phyloP scores from a whole-genome alignment of 2,113 vertebrate species.

The Triplophysa siluroides region DNA sequence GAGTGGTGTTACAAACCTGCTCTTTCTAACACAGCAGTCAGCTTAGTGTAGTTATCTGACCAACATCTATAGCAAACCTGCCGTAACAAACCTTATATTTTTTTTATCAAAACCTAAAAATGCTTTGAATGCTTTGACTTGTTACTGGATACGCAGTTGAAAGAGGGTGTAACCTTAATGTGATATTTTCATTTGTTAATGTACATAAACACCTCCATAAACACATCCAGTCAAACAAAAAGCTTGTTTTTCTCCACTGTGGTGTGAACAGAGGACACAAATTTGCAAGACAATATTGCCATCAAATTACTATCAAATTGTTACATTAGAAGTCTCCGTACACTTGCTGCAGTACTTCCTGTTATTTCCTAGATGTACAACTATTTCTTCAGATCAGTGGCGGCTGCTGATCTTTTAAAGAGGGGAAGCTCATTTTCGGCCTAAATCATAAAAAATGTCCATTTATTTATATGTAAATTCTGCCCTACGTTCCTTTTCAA shows the following conservation, averaged over 20 bases:
- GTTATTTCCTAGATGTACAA: not conserved
- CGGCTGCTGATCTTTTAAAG: too few species aligned
- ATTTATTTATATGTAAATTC: too few species aligned
- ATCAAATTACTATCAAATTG: not conserved
- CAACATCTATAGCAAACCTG: not conserved
- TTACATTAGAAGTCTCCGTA: not conserved
- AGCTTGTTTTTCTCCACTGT: too few species aligned
- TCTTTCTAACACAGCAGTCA: not conserved
- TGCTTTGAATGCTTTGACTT: too few species aligned
- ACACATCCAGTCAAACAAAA: too few species aligned
- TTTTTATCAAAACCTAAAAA: not conserved
- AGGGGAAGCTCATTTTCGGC: too few species aligned
- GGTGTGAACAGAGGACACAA: not conserved
- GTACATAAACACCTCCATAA: too few species aligned
- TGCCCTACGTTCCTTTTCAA: too few species aligned
- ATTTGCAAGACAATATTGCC: not conserved
- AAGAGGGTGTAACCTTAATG: not conserved
- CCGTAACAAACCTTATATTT: not conserved
- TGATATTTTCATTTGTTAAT: not conserved
- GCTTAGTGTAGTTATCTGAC: not conserved
- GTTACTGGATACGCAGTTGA: too few species aligned
- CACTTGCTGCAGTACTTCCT: not conserved
- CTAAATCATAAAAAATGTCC: too few species aligned
- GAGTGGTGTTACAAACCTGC: conserved; percentile 28
- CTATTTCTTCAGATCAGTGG: not conserved